Base-by-base conservation (phyloP, 64 coral and sea anemone species). In the Montipora foliosa region DNA sequence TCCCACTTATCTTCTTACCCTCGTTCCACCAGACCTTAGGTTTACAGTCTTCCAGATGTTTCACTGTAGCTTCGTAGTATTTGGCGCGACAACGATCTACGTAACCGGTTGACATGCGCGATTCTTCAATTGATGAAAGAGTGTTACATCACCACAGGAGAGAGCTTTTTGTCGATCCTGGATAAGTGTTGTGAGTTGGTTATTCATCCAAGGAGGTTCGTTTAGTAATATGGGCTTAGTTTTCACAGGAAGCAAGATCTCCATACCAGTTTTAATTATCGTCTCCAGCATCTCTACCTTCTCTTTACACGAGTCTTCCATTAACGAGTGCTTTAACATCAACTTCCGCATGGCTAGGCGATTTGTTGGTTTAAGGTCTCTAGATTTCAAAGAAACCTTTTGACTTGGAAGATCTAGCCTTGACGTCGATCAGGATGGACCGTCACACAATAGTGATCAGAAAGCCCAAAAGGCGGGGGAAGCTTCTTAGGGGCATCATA, bases 141-240 rank as follows among this genome's bases (percentile, higher is more conserved):
- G 58, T 1, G 6, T 61, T 49, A 24, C 24, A 15, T 82, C 71
- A 48, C 78, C 78, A 12, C 55, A 20, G 13, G 19, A 70, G 16
- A 83, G 46, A 3, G 79, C 78, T 21, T 44, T n/a, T 83, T 83
- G 89, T 47, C 89, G 78, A 6, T 91, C 13, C 24, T 58, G 74
- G 66, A 90, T 66, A 17, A 90, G 47, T 8, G 14, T 55, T 58
- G 76, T 90, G 53, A 90, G 20, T 59, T n/a, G 22, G 51, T 0
- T 13, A 14, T 78, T 90, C 20, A 90, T 90, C 88, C 88, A 90
- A 5, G 71, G 74, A 11, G 75, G 74, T 58, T 90, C 53, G 15
- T 24, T 68, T 66, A n/a, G 9, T 22, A 60, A 51, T 12, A 89
- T 74, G 53, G 72, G 15, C 78, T 77, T 75, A 2, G 88, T 73